Percentiles rank a stretch among this genome's conserved stretches.
phyloP scores from a whole-genome alignment of 1,140 invertebrate genomes.

The Ceratosolen fusciceps region DNA sequence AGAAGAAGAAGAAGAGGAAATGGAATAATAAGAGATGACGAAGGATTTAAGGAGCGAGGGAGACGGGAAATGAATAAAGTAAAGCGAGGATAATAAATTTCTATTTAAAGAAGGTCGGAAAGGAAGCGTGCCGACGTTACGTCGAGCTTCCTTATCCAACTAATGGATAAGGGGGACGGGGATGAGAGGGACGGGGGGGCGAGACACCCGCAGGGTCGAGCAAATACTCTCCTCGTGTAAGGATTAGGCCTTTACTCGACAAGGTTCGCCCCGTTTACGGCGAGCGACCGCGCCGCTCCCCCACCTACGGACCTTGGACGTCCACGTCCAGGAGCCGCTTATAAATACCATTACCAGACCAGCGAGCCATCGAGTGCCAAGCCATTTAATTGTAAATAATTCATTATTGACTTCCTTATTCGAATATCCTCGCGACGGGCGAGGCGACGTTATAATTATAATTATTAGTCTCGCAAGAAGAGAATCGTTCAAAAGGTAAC shows the following conservation, averaged over 20 bases:
- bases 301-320: background rate
- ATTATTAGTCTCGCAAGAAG: constrained; percentile 26
- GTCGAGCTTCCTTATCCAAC: background rate
- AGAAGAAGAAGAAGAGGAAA: too few relatives aligned
- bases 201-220: too few relatives aligned
- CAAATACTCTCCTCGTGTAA: background rate
- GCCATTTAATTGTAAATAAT: constrained; percentile 45
- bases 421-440: constrained; percentile 17
- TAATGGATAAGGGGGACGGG: too few relatives aligned
- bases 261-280: too few relatives aligned
- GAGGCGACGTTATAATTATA: constrained; percentile 42
- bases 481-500: background rate
- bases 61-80: too few relatives aligned
- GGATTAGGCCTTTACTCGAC: background rate
- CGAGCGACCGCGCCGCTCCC: background rate
- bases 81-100: too few relatives aligned
- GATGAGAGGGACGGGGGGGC: too few relatives aligned
- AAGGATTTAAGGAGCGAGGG: too few relatives aligned
- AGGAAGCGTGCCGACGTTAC: background rate
- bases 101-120: too few relatives aligned
- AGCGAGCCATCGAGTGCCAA: background rate
- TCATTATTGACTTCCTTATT: constrained; percentile 21
- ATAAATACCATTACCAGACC: constrained; percentile 30
- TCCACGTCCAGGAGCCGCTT: constrained; percentile 26
- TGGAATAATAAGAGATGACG: too few relatives aligned